Evolutionary conservation across 1,140 invertebrate genomes (phyloP), one percentile per base, ranked within the genome.

Genomic region (Nasonia giraulti): DNA sequence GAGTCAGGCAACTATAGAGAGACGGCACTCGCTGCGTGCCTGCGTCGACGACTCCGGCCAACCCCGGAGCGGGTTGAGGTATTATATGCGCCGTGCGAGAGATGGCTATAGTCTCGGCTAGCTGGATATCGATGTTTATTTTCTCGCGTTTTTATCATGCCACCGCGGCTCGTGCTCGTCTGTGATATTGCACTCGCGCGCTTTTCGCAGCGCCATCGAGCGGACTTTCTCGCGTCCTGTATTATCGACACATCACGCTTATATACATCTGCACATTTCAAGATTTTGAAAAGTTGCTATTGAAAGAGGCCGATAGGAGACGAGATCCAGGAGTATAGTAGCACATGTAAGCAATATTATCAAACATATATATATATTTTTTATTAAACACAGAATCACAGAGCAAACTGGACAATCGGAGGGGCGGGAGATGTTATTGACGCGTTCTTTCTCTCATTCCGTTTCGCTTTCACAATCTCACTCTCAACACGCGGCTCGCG

Each of bases 381-480:
- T 91, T 91, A 91, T 92, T 91, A 91, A 91, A 91, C 89, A 91
- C 90, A 91, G 87, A 91, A 91, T 91, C 91, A 91, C 90, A 91
- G 90, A 91, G 90, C 89, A 91, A 91, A 90, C 90, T 90, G 90
- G 90, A 91, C 90, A 91, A 89, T 90, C 86, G 84, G 87, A 90
- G 88, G 90, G 86, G 86, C 81, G 84, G 88, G 87, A 87, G 86
- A 89, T 87, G 75, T 89, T 89, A 87, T 82, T 88, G 85, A 85
- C 80, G 79, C 83, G 37, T 86, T 82, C 80, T 83, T 68, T 86
- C 78, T 80, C 85, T 87, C 87, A 78, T 74, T 87, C 50, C 50
- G 11, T 62, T 75, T 75, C 50, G 12, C 76, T 73, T 82, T 55
- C 76, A 17, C 75, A 77, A 66, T 69, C 77, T 40, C 77, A 40